phyloP scores from a whole-genome alignment of 2,888 invertebrate genomes.

The Philonicus albiceps region DNA sequence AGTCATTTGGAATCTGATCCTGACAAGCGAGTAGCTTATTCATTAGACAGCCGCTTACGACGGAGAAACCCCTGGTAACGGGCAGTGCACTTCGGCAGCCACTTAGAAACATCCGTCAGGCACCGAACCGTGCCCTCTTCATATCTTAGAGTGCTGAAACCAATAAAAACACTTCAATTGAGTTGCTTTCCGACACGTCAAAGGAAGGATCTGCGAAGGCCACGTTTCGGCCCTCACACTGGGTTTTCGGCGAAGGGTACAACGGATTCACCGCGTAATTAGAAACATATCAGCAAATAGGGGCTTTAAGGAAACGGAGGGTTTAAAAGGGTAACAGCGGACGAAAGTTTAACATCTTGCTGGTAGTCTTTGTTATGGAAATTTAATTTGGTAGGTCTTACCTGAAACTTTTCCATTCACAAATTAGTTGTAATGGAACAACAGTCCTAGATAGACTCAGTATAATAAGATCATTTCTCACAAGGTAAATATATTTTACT shows the following conservation, averaged over 20 bases:
- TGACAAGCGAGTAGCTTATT: slow-evolving; percentile 25
- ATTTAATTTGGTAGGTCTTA: background rate
- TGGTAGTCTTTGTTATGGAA: background rate
- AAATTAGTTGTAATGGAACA: background rate
- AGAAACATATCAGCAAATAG: background rate
- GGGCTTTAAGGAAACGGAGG: background rate
- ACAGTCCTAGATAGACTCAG: background rate
- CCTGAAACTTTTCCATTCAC: background rate
- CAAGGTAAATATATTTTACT: too few relatives aligned
- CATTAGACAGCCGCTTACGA: slow-evolving; percentile 23
- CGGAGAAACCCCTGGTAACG: background rate
- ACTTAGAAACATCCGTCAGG: background rate
- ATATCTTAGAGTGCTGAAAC: background rate
- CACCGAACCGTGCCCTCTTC: background rate
- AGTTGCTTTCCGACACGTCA: background rate
- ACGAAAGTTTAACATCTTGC: background rate
- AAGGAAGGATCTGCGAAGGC: background rate
- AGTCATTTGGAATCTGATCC: slow-evolving; percentile 22
- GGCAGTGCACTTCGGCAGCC: background rate
- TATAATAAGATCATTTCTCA: too few relatives aligned
- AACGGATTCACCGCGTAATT: background rate
- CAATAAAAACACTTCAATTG: background rate
- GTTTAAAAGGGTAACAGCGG: background rate
- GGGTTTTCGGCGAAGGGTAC: background rate
- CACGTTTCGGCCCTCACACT: background rate